Conservation (phyloP, 2,888 invertebrate species). For the Scotopteryx bipunctaria region DNA sequence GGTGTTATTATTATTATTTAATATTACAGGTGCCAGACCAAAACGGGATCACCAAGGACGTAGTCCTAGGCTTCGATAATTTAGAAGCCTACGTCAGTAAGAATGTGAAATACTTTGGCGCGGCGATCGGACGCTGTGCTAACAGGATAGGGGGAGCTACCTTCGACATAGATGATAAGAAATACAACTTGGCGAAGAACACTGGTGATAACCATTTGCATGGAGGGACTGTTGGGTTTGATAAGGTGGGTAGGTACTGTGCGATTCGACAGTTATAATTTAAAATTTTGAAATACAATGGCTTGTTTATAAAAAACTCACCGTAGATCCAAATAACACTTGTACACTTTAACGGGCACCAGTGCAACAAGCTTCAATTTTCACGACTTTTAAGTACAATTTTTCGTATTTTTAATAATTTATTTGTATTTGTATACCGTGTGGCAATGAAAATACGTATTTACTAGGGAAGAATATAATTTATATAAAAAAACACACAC, state of each 20-base stretch:
- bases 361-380: no score
- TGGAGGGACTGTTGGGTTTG: constrained; percentile 93
- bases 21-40: constrained; percentile 86
- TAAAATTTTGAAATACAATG: no score
- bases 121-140: constrained; percentile 93
- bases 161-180: constrained; percentile 78
- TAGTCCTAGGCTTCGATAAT: constrained; percentile 92
- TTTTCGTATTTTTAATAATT: no score
- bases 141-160: constrained; percentile 90
- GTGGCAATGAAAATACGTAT: no score
- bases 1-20: background rate
- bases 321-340: no score
- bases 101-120: constrained; percentile 89
- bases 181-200: constrained; percentile 88
- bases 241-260: constrained; percentile 86
- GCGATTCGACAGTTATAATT: no score
- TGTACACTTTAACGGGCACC: no score
- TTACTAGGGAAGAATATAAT: no score
- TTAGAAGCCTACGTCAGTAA: constrained; percentile 82
- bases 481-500: no score
- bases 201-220: constrained; percentile 89
- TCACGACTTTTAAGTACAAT: no score
- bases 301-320: no score
- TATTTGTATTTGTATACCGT: no score
- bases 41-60: constrained; percentile 87